Evolutionary conservation across 1,140 invertebrate genomes (phyloP).

Genomic region (Bombus cullumanus): DNA sequence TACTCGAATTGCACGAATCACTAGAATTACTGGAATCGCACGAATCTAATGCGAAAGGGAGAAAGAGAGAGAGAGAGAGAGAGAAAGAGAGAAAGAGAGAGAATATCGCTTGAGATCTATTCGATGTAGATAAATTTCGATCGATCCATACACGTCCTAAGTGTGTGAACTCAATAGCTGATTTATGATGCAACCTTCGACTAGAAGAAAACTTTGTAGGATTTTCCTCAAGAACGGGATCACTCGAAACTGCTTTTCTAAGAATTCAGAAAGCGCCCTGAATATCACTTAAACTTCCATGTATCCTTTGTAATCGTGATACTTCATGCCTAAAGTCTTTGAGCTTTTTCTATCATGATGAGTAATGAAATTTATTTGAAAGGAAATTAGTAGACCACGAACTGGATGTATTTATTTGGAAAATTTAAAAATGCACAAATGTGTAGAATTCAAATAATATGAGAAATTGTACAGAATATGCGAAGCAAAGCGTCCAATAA

Average conservation of each 20-base stretch:
- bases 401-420: neutral
- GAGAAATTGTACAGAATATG: neutral
- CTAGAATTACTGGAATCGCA: slow-evolving; percentile 36
- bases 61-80: neutral
- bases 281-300: neutral
- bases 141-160: slow-evolving; percentile 25
- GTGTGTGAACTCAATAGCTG: slow-evolving; percentile 23
- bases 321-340: neutral
- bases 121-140: slow-evolving; percentile 25
- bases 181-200: slow-evolving; percentile 1
- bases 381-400: neutral
- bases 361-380: neutral
- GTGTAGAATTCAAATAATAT: neutral
- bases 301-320: neutral
- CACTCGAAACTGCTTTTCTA: neutral
- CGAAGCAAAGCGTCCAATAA: no score
- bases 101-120: slow-evolving; percentile 15
- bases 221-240: neutral
- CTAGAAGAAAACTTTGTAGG: neutral
- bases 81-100: neutral
- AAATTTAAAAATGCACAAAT: neutral
- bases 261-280: neutral
- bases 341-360: neutral
- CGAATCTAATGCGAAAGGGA: slow-evolving; percentile 36
- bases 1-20: slow-evolving; percentile 34